Percentiles rank a stretch among this genome's conserved stretches.
Evolutionary conservation across 1,140 invertebrate genomes (phyloP).

Genomic region (Callitettix versicolor): DNA sequence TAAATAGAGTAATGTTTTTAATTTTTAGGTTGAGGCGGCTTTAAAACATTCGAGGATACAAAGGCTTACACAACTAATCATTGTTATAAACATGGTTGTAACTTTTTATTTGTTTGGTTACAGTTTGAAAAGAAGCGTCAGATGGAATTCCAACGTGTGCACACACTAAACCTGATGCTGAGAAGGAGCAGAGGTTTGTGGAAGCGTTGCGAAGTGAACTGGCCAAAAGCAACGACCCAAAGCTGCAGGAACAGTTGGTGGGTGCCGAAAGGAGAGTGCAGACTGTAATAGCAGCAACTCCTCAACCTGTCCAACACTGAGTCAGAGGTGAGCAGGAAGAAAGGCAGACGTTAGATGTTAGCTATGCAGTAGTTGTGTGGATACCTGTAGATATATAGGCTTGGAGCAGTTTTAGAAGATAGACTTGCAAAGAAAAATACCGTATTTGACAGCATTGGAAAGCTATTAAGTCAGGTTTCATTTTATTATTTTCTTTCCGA

Average conservation of each 20-base stretch:
- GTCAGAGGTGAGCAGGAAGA: constrained; percentile 29
- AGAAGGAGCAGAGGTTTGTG: constrained; percentile 65
- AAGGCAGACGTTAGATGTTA: constrained; percentile 30
- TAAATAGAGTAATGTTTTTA: too few species aligned
- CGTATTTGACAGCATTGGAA: too few species aligned
- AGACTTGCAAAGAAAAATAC: too few species aligned
- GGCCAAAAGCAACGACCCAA: constrained; percentile 39
- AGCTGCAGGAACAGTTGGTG: constrained; percentile 38
- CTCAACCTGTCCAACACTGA: constrained; percentile 27
- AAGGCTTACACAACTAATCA: too few species aligned
- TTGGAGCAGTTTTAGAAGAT: too few species aligned
- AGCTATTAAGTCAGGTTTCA: too few species aligned
- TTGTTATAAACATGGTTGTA: too few species aligned
- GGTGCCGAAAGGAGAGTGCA: constrained; percentile 49
- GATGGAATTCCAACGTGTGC: constrained; percentile 59
- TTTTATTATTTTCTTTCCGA: too few species aligned
- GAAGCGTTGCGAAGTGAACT: constrained; percentile 51
- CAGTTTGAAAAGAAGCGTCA: constrained; percentile 68
- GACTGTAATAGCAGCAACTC: constrained; percentile 48
- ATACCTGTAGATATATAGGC: too few species aligned
- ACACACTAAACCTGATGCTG: constrained; percentile 68
- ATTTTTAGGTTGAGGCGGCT: too few species aligned
- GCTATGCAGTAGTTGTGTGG: too few species aligned
- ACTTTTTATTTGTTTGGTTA: constrained; percentile 21
- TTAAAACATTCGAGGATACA: too few species aligned